A percentile compares a stretch with the other conserved stretches of the same genome.
phyloP scores from a whole-genome alignment of 2,113 vertebrate genomes.

The Bambusicola thoracicus region DNA sequence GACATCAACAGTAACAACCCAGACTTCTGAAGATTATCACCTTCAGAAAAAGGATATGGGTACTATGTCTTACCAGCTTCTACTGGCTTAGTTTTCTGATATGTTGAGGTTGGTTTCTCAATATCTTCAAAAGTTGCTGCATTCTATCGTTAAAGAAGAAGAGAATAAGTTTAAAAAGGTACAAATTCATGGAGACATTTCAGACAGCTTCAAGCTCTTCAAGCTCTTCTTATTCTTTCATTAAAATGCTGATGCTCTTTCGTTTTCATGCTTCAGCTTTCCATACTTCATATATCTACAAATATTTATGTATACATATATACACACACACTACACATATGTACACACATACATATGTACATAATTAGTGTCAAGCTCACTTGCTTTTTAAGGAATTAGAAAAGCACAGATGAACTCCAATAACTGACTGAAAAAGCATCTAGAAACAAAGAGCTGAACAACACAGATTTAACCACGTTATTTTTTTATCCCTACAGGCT shows the following conservation, averaged over 20 bases:
- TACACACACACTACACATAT: background rate
- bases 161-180: background rate
- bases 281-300: background rate
- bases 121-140: constrained; percentile 92
- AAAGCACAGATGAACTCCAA: background rate
- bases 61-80: constrained; percentile 85
- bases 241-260: background rate
- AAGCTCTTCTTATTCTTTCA: background rate
- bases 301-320: background rate
- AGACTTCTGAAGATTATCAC: background rate
- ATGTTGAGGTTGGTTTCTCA: constrained; percentile 81
- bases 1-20: background rate
- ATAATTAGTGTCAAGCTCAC: background rate
- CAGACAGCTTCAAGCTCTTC: background rate
- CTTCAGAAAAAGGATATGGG: background rate
- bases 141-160: constrained; percentile 73
- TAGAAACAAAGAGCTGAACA: background rate
- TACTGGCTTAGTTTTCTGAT: constrained; percentile 92
- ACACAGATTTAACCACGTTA: background rate
- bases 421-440: background rate
- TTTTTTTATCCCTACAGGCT: background rate
- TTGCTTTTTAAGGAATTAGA: background rate
- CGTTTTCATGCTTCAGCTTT: background rate
- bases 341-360: background rate
- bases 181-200: background rate